These are phyloP conservation scores for Alitta virens DNA, from an alignment of 2,888 invertebrate genomes.

Conservation along the genomic window DNA sequence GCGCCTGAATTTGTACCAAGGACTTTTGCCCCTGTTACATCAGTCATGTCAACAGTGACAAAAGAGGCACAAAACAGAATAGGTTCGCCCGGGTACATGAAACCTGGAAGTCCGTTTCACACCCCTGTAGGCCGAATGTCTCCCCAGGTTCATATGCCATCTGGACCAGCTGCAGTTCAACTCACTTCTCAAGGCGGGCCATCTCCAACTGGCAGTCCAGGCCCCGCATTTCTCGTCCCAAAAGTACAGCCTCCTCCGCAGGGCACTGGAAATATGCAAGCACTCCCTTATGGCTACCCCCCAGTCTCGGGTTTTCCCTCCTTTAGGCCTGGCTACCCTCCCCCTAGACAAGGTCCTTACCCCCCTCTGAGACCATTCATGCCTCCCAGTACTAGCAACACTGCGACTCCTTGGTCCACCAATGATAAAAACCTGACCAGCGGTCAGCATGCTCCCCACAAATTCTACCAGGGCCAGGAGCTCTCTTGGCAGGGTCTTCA, in stretches of 20 bases:
- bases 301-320: neutral
- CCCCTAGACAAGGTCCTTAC: neutral
- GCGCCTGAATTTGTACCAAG: slow-evolving; percentile 32
- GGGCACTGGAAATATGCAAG: neutral
- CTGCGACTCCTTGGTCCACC: neutral
- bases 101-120: slow-evolving; percentile 3
- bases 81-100: neutral
- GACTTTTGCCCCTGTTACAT: slow-evolving; percentile 5
- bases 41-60: neutral
- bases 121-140: slow-evolving; percentile 2
- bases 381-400: neutral
- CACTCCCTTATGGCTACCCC: neutral
- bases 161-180: neutral
- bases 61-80: neutral
- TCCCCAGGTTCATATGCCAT: neutral
- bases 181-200: neutral
- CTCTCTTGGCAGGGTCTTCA: neutral
- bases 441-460: too few species aligned
- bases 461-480: too few species aligned
- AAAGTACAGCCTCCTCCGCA: slow-evolving; percentile 5
- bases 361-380: neutral
- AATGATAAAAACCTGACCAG: too few species aligned
- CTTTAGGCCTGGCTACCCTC: too few species aligned
- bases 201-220: too few species aligned
- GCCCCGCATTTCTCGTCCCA: slow-evolving; percentile 16